Conservation (phyloP, 2,113 vertebrate species). For the Heteronetta atricapilla region DNA sequence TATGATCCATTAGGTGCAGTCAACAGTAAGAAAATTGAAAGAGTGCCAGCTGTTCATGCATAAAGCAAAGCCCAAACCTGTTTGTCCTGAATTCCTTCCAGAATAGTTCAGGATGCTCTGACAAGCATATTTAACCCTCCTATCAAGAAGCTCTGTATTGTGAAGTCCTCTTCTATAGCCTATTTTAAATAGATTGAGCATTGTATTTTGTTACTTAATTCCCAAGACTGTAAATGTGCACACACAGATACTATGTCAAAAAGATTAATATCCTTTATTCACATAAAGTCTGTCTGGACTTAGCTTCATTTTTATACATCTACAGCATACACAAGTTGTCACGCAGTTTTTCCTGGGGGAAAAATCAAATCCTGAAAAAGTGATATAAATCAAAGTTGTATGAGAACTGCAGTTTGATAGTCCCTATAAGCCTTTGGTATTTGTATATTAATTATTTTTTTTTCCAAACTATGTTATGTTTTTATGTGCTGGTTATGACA, state of each 20-base stretch:
- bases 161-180: neutral
- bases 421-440: neutral
- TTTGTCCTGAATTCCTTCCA: constrained; percentile 24
- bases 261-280: neutral
- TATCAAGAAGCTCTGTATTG: neutral
- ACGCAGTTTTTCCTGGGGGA: neutral
- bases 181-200: neutral
- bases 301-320: neutral
- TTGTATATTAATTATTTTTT: neutral
- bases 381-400: neutral
- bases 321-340: neutral
- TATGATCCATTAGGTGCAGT: neutral
- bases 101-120: neutral
- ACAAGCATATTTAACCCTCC: neutral
- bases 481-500: neutral
- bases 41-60: neutral
- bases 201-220: neutral
- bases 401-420: neutral
- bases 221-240: neutral
- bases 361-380: neutral
- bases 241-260: neutral
- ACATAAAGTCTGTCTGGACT: neutral
- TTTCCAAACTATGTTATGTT: neutral
- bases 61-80: neutral
- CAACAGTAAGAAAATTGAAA: neutral